A percentile compares a stretch with the other conserved stretches of the same genome.
phyloP scores from a whole-genome alignment of 1,140 invertebrate genomes.

The Branchinecta lindahli region DNA sequence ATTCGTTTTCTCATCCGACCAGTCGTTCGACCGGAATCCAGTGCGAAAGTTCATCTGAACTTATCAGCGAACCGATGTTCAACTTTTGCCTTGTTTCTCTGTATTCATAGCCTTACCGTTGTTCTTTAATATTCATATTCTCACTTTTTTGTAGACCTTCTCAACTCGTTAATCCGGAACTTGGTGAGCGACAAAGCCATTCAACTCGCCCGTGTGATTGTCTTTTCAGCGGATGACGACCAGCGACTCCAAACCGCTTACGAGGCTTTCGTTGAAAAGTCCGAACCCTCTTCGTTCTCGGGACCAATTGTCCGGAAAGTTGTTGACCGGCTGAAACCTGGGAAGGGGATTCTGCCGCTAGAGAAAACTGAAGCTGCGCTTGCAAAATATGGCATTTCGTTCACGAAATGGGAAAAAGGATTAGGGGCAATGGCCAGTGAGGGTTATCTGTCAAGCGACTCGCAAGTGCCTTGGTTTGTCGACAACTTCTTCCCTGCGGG shows the following conservation, averaged over 20 bases:
- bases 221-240: not conserved
- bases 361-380: constrained; percentile 3
- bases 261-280: constrained; percentile 3
- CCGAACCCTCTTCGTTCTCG: not conserved
- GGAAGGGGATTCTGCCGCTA: not conserved
- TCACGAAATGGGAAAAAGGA: not conserved
- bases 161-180: not conserved
- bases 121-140: no score
- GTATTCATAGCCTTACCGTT: no score
- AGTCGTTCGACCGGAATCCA: no score
- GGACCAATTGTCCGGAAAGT: not conserved
- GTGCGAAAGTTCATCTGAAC: no score
- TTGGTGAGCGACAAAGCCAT: not conserved
- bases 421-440: not conserved
- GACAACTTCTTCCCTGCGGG: constrained; percentile 4
- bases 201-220: not conserved
- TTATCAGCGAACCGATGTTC: no score
- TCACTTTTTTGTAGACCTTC: not conserved
- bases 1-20: no score
- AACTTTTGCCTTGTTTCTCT: no score
- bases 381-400: not conserved
- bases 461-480: constrained; percentile 17
- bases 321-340: not conserved
- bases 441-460: not conserved
- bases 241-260: not conserved